Base-by-base conservation (phyloP, 1,140 invertebrate species). In the Pinna nobilis region DNA sequence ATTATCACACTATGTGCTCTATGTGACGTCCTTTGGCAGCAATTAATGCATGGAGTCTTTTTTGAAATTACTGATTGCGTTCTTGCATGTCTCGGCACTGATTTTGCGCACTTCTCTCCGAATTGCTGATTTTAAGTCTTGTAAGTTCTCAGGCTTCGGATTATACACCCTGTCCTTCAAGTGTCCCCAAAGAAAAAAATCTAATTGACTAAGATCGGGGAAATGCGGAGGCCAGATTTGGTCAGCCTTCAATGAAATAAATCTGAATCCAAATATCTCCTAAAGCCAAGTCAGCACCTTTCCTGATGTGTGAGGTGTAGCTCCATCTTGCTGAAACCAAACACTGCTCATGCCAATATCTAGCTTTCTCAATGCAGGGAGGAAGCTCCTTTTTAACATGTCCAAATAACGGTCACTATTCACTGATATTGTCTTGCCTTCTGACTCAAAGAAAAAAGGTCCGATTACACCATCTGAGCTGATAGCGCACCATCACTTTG, bases 241-340 rank as follows among this genome's bases (percentile, higher is more conserved):
- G 41, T 65, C 23, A 25, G 39, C 25, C 15, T 44, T 20, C 15
- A 33, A 28, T 39, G 60, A 71, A 51, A 63, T 51, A 28, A 63
- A 63, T 15, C 44, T 35, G 18, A 53, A 3, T 30, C 47, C 69
- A 55, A 71, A 63, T 50, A n/a, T 71, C 11, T 49, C 30, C 32
- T 15, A 4, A 30, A 60, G 25, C 28, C 41, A 60, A 23, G 60
- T 25, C 11, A 70, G 18, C n/a, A 60, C 57, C 30, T n/a, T 50
- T 5, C 28, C 47, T 57, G 51, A 32, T 25, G 55, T 70, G 41
- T 61, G 44, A 30, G 57, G 39, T 32, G 68, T 61, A 4, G 68
- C 57, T 18, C 55, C 68, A 49, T 70, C 68, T 33, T 60, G 55
- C 28, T 49, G 55, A 49, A 70, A 70, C 55, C 68, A 60, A 20